A percentile compares a stretch with the other conserved stretches of the same genome.
Evolutionary conservation across 2,888 invertebrate species (phyloP).

Genomic region (Muscina levida): DNA sequence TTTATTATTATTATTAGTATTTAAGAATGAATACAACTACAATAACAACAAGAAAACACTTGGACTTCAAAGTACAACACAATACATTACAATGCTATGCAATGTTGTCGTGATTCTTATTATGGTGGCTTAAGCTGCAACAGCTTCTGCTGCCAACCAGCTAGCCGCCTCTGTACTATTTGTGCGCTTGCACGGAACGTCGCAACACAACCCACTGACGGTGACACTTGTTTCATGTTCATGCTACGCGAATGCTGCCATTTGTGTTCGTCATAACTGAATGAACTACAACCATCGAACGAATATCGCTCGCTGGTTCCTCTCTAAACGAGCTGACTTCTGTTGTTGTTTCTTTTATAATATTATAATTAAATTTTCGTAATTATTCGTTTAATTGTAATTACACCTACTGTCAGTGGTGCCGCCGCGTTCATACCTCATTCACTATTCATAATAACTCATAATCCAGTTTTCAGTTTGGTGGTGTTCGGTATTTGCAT

Average conservation of each 20-base stretch:
- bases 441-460: conserved; percentile 4
- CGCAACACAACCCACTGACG: conserved; percentile 10
- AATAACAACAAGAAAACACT: background rate
- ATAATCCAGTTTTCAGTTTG: conserved; percentile 23
- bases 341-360: conserved; percentile 13
- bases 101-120: conserved; percentile 21
- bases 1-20: conserved; percentile 50
- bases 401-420: conserved; percentile 52
- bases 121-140: too few relatives aligned
- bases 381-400: conserved; percentile 51
- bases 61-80: background rate
- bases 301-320: background rate
- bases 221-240: conserved; percentile 54
- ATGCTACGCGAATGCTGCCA: conserved; percentile 41
- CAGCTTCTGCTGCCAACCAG: too few relatives aligned
- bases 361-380: conserved; percentile 43
- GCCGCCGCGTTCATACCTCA: background rate
- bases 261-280: conserved; percentile 37
- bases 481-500: conserved; percentile 23
- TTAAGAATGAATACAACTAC: background rate
- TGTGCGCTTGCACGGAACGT: background rate
- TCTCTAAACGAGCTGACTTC: too few relatives aligned
- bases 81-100: too few relatives aligned
- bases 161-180: conserved; percentile 31
- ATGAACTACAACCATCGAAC: background rate